Percentiles rank a stretch among this genome's conserved stretches.
Conservation (phyloP, 2,888 invertebrate genomes). For the Ophraella communa region DNA sequence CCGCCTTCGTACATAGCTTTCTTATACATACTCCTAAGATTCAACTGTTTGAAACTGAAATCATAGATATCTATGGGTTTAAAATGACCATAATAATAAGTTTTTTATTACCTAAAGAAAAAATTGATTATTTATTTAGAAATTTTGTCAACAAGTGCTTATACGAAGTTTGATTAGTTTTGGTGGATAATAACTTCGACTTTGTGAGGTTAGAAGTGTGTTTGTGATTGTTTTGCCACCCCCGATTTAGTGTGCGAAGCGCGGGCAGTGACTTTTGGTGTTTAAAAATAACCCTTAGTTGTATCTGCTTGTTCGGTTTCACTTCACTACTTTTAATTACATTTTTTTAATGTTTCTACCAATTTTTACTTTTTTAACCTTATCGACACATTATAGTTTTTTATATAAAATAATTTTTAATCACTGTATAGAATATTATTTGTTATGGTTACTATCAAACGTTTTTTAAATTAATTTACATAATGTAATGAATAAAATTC, state of each 20-base stretch:
- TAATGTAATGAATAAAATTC: conserved; percentile 25
- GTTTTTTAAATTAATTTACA: background rate
- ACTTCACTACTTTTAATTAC: background rate
- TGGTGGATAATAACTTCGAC: conserved; percentile 31
- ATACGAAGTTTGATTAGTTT: conserved; percentile 22
- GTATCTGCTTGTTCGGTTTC: background rate
- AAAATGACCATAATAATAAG: conserved; percentile 47
- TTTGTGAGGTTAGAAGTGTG: conserved; percentile 39
- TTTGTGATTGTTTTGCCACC: conserved; percentile 32
- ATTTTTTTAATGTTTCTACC: background rate
- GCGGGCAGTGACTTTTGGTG: conserved; percentile 16
- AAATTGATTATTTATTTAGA: conserved; percentile 19
- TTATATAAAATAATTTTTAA: background rate
- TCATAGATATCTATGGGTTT: conserved; percentile 54
- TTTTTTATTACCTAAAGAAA: conserved; percentile 23
- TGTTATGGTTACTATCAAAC: too few species aligned
- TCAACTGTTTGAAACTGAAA: conserved; percentile 57
- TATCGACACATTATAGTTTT: too few species aligned
- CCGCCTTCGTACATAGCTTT: conserved; percentile 53
- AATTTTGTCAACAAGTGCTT: conserved; percentile 19
- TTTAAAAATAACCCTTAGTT: conserved; percentile 24
- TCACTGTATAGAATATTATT: background rate
- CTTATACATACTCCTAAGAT: conserved; percentile 55
- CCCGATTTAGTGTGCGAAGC: conserved; percentile 16
- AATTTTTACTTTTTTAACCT: background rate